Conservation (phyloP, 2,797 vertebrate species). For the Chiroxiphia lanceolata region DNA sequence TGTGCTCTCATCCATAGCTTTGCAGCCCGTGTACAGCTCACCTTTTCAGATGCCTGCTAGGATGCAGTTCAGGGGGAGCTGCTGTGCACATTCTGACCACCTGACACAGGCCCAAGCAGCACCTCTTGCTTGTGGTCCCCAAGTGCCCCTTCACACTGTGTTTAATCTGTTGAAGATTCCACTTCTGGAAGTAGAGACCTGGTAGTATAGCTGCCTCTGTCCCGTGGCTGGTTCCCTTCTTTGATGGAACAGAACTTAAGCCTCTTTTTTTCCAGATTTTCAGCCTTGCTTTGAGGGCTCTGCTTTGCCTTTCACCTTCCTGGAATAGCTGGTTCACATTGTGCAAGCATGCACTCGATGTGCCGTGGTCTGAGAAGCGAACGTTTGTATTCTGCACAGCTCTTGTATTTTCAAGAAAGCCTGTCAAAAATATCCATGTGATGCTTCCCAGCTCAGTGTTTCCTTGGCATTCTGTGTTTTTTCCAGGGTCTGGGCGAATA, state of each 20-base stretch:
- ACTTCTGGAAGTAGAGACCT: neutral
- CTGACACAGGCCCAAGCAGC: neutral
- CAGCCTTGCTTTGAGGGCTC: neutral
- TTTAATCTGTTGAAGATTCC: neutral
- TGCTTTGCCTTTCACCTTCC: neutral
- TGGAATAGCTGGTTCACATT: neutral
- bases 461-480: neutral
- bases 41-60: accelerated
- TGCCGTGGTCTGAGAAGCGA: neutral
- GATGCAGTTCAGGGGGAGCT: neutral
- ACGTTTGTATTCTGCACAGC: neutral
- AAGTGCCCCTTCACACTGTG: accelerated
- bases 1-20: neutral
- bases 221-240: neutral
- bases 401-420: neutral
- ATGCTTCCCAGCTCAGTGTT: neutral
- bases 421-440: neutral
- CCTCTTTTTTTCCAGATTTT: neutral
- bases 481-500: neutral
- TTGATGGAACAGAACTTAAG: neutral
- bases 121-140: neutral
- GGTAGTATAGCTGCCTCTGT: neutral
- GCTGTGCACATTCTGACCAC: neutral
- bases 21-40: neutral
- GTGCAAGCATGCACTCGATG: neutral